A percentile compares a stretch with the other conserved stretches of the same genome.
These are phyloP conservation scores for Leguminivora glycinivorella DNA, from an alignment of 1,140 invertebrate species.

Conservation along the genomic window DNA sequence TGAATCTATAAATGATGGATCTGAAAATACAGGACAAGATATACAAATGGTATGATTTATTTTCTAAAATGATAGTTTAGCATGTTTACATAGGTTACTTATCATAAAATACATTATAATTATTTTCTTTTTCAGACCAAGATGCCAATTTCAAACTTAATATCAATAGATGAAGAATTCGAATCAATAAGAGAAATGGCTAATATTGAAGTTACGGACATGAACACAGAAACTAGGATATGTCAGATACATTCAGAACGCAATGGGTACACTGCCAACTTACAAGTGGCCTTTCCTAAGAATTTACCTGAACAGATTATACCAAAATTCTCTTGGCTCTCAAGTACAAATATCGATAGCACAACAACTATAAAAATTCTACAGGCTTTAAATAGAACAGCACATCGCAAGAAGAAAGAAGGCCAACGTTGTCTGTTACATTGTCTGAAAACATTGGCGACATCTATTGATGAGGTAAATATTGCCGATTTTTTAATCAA, in stretches of 20 bases:
- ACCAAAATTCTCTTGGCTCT: constrained; percentile 75
- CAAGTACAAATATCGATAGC: constrained; percentile 74
- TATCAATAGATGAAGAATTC: constrained; percentile 89
- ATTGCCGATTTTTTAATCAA: constrained; percentile 15
- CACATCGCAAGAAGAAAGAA: constrained; percentile 70
- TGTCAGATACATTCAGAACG: constrained; percentile 87
- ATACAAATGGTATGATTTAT: constrained; percentile 62
- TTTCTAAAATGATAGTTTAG: constrained; percentile 6
- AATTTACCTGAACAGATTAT: constrained; percentile 82
- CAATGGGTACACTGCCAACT: constrained; percentile 85
- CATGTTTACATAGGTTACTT: background rate
- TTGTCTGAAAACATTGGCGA: constrained; percentile 73
- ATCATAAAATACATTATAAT: too few relatives aligned
- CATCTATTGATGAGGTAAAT: constrained; percentile 71
- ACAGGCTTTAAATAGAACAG: constrained; percentile 73
- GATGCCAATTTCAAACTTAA: constrained; percentile 51
- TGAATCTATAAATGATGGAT: constrained; percentile 64
- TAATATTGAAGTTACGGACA: constrained; percentile 91
- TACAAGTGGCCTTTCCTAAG: constrained; percentile 89
- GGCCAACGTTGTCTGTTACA: constrained; percentile 71
- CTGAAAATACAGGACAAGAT: constrained; percentile 65
- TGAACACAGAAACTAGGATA: constrained; percentile 86
- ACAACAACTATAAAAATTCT: constrained; percentile 74
- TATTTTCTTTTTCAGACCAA: constrained; percentile 51
- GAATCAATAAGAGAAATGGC: constrained; percentile 88